Conservation (phyloP, 2,888 invertebrate species). For the Sesamia inferens region DNA sequence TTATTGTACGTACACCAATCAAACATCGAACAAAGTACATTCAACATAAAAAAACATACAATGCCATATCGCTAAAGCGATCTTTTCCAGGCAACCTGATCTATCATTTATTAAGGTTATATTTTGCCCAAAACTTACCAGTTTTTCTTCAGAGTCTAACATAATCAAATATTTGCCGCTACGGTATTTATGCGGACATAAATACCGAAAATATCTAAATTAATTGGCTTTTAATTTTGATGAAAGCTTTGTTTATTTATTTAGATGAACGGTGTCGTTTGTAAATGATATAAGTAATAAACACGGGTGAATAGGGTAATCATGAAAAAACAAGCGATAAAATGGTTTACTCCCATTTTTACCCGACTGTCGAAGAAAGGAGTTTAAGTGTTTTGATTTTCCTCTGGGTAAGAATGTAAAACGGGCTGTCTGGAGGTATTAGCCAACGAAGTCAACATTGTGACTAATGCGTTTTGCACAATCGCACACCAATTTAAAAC, state of each 20-base stretch:
- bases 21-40: no score
- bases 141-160: neutral
- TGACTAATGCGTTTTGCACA: constrained; percentile 38
- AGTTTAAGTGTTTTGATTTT: no score
- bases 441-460: constrained; percentile 28
- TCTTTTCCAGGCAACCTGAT: no score
- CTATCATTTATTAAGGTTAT: neutral
- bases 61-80: no score
- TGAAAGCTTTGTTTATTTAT: constrained; percentile 26
- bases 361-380: no score
- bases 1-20: no score
- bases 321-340: neutral
- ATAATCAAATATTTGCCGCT: constrained; percentile 14
- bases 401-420: neutral
- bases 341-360: constrained; percentile 8
- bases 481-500: constrained; percentile 37
- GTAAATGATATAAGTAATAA: constrained; percentile 5
- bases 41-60: no score
- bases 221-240: constrained; percentile 33
- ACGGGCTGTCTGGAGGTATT: neutral
- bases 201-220: constrained; percentile 21
- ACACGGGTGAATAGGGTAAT: constrained; percentile 6
- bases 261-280: constrained; percentile 11
- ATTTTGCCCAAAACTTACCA: neutral
- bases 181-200: neutral